These are phyloP conservation scores for Leptodactylus fuscus DNA, from an alignment of 2,113 vertebrate genomes.

Conservation along the genomic window DNA sequence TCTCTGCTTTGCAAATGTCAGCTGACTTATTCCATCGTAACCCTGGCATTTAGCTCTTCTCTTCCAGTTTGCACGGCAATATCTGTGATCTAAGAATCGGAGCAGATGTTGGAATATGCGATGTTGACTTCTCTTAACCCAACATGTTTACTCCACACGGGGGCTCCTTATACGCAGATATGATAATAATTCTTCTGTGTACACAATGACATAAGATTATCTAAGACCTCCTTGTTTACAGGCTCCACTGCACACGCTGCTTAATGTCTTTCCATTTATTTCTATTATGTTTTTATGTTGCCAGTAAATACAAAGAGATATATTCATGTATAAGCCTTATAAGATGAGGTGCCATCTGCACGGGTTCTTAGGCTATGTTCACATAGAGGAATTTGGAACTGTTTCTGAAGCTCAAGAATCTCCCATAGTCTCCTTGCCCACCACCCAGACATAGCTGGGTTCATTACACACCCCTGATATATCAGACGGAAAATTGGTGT, in stretches of 20 bases:
- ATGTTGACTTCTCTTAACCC: neutral
- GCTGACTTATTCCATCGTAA: constrained; percentile 8
- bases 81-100: neutral
- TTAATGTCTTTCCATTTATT: no score
- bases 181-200: neutral
- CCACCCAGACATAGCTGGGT: no score
- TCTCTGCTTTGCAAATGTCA: constrained; percentile 14
- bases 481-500: no score
- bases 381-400: no score
- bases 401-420: no score
- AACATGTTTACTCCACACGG: neutral
- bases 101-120: neutral
- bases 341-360: no score
- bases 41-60: neutral
- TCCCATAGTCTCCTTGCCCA: no score
- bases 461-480: no score
- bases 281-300: no score
- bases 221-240: neutral
- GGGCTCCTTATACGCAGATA: neutral
- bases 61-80: neutral
- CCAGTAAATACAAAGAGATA: no score
- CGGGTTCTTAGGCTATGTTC: no score
- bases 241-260: neutral
- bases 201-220: neutral
- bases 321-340: no score